Percentiles rank a stretch among this genome's conserved stretches.
phyloP scores from a whole-genome alignment of 2,113 vertebrate genomes.

The Lepisosteus oculatus region DNA sequence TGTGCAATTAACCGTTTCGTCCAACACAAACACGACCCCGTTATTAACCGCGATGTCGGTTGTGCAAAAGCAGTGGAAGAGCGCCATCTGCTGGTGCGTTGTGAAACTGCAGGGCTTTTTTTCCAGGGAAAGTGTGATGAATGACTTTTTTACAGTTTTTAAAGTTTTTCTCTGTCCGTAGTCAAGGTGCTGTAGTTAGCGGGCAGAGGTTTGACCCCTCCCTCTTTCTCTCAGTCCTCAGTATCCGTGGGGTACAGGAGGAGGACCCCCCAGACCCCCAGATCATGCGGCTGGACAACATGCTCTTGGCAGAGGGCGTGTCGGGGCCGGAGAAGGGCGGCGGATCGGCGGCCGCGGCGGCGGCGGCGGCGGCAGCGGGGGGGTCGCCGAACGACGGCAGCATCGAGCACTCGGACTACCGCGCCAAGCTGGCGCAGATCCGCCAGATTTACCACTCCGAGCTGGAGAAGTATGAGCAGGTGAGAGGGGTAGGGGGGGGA shows the following conservation, averaged over 20 bases:
- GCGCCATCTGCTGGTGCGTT: not conserved
- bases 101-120: not conserved
- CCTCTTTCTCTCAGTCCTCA: conserved; percentile 63
- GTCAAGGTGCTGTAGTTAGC: no score
- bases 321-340: conserved; percentile 81
- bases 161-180: no score
- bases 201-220: not conserved
- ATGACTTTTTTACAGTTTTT: no score
- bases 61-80: not conserved
- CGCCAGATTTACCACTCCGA: conserved; percentile 88
- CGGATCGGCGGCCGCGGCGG: conserved; percentile 72
- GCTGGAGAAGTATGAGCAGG: conserved; percentile 91
- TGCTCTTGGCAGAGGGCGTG: conserved; percentile 84
- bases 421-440: conserved; percentile 87
- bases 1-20: no score
- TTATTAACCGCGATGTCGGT: not conserved
- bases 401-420: conserved; percentile 88
- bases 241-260: conserved; percentile 78
- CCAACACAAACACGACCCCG: not conserved
- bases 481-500: conserved; percentile 26
- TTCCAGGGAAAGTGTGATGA: no score
- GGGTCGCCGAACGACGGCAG: conserved; percentile 82
- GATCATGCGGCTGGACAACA: conserved; percentile 84
- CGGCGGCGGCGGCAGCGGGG: conserved; percentile 77
- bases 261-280: conserved; percentile 82